Conservation (phyloP, 2,797 vertebrate genomes). For the Sparidentex hasta region DNA sequence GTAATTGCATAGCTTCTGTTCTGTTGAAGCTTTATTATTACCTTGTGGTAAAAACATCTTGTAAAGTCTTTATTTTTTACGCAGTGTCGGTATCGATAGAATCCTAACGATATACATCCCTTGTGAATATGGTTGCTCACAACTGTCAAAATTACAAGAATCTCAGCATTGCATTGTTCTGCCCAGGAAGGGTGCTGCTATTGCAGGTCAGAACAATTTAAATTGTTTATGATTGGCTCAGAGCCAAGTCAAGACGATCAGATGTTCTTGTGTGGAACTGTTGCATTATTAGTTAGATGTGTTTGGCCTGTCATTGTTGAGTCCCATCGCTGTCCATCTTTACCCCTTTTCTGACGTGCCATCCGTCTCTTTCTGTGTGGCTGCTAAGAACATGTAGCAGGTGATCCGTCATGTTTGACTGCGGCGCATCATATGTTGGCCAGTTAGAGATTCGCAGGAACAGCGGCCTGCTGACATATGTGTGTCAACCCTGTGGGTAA, state of each 20-base stretch:
- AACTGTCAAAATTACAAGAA: background rate
- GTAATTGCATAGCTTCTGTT: too few species aligned
- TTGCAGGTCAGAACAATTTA: background rate
- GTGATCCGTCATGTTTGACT: constrained; percentile 63
- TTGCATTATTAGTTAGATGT: constrained; percentile 41
- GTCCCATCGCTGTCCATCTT: constrained; percentile 14
- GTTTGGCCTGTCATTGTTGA: constrained; percentile 18
- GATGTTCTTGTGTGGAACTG: constrained; percentile 18
- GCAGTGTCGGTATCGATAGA: too few species aligned
- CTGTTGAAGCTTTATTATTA: too few species aligned
- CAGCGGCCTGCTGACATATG: constrained; percentile 38
- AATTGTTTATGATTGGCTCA: background rate
- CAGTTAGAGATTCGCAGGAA: constrained; percentile 35
- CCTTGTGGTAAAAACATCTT: too few species aligned
- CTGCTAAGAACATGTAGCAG: constrained; percentile 27
- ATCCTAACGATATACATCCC: too few species aligned
- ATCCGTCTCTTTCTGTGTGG: constrained; percentile 34
- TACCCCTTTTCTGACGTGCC: constrained; percentile 29
- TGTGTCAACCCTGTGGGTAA: constrained; percentile 38
- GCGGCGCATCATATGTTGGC: constrained; percentile 34
- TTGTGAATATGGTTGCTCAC: background rate
- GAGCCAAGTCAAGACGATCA: background rate
- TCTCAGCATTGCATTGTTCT: background rate
- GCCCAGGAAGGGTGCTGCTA: background rate
- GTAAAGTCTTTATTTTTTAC: too few species aligned